These are phyloP conservation scores for Drosophila anceps DNA, from an alignment of 2,888 invertebrate genomes.

Conservation along the genomic window DNA sequence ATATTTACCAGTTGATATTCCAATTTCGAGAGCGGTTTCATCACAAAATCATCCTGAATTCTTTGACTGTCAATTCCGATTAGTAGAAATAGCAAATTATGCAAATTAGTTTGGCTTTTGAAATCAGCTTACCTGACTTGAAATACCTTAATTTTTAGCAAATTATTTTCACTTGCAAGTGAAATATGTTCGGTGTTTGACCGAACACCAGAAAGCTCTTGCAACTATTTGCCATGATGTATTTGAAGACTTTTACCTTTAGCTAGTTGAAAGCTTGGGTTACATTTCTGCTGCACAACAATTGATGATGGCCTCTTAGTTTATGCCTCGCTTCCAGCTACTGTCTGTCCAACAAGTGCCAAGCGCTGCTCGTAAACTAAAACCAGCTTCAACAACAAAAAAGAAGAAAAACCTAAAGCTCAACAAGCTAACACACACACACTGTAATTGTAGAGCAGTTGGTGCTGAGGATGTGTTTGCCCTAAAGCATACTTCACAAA, in stretches of 20 bases:
- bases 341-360: constrained; percentile 31
- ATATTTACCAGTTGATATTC: too few relatives aligned
- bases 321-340: constrained; percentile 3
- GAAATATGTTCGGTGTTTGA: constrained; percentile 8
- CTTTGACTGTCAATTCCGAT: not conserved
- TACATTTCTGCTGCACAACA: constrained; percentile 8
- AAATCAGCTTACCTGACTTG: not conserved
- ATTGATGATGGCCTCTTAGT: constrained; percentile 8
- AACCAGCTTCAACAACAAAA: constrained; percentile 3
- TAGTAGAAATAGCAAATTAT: not conserved
- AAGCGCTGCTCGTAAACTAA: constrained; percentile 32
- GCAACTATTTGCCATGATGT: not conserved
- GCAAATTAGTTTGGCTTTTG: not conserved
- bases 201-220: not conserved
- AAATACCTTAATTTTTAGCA: not conserved
- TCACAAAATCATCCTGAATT: not conserved
- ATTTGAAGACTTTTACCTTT: not conserved
- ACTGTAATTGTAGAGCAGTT: constrained; percentile 4
- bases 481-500: constrained; percentile 10
- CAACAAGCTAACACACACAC: constrained; percentile 26
- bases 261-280: constrained; percentile 4
- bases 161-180: not conserved
- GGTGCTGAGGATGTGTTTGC: constrained; percentile 14
- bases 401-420: constrained; percentile 2
- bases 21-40: too few relatives aligned